These are phyloP conservation scores for Drosophila navojoa DNA, from an alignment of 1,140 invertebrate species.

Conservation along the genomic window DNA sequence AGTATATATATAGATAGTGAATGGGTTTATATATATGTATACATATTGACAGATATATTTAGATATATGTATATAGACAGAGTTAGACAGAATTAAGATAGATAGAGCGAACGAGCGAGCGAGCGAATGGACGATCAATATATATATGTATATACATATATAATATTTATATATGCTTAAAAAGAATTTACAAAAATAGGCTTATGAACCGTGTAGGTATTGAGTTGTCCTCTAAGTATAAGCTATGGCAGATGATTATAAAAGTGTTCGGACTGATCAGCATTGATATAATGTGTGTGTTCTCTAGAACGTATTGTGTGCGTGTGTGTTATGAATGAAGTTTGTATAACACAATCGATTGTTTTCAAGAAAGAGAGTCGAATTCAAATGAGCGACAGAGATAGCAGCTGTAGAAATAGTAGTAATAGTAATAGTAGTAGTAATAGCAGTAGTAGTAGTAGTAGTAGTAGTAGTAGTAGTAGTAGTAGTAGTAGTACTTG, in stretches of 20 bases:
- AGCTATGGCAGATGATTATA: neutral
- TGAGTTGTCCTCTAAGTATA: neutral
- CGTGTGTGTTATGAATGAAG: slow-evolving; percentile 10
- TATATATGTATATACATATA: neutral
- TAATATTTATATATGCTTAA: no score
- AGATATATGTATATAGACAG: slow-evolving; percentile 3
- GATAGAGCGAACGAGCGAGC: slow-evolving; percentile 15
- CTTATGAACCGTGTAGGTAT: slow-evolving; percentile 5
- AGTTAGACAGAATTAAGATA: slow-evolving; percentile 11
- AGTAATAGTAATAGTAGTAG: slow-evolving; percentile 38
- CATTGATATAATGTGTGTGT: slow-evolving; percentile 1
- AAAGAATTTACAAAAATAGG: slow-evolving; percentile 6
- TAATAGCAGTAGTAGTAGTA: slow-evolving; percentile 36
- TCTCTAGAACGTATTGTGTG: slow-evolving; percentile 7
- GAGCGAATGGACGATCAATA: slow-evolving; percentile 24
- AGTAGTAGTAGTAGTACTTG: slow-evolving; percentile 57
- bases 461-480: slow-evolving; percentile 15
- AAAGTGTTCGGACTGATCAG: slow-evolving; percentile 18
- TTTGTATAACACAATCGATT: slow-evolving; percentile 38
- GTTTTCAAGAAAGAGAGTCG: slow-evolving; percentile 51
- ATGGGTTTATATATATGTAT: slow-evolving; percentile 33
- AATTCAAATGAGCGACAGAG: slow-evolving; percentile 72
- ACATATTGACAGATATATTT: slow-evolving; percentile 2
- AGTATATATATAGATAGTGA: slow-evolving; percentile 23
- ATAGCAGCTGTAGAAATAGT: slow-evolving; percentile 60